Conservation (phyloP, 2,113 vertebrate species). For the Sinocyclocheilus grahami region DNA sequence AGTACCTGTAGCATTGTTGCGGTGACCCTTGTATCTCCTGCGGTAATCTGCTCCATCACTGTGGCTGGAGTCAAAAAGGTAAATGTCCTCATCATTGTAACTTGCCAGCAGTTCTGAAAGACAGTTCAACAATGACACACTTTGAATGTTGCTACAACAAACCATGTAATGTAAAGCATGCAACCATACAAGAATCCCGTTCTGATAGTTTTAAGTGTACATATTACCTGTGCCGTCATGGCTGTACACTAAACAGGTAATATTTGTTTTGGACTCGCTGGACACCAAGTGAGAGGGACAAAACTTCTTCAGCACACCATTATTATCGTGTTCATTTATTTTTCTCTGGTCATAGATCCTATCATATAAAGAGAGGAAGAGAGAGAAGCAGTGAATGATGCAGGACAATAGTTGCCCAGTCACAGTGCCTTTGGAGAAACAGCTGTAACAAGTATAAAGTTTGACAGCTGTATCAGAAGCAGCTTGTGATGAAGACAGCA, state of each 20-base stretch:
- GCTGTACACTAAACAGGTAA: conserved; percentile 96
- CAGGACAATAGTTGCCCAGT: not conserved
- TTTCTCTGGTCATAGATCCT: conserved; percentile 97
- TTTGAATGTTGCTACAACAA: not conserved
- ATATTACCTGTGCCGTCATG: conserved; percentile 89
- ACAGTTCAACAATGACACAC: not conserved
- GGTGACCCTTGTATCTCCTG: conserved; percentile 91
- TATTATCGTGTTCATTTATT: conserved; percentile 94
- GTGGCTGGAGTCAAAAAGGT: conserved; percentile 91
- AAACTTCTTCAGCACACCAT: conserved; percentile 94
- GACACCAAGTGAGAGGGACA: conserved; percentile 93
- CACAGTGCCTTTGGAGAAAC: not conserved
- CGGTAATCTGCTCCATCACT: conserved; percentile 89
- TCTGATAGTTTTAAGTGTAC: not conserved
- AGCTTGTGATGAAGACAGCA: not conserved
- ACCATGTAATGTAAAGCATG: not conserved
- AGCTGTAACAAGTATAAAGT: not conserved
- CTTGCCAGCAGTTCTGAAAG: conserved; percentile 88
- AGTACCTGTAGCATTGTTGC: conserved; percentile 91
- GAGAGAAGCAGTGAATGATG: not conserved
- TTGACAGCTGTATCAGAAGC: not conserved
- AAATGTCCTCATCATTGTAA: conserved; percentile 97
- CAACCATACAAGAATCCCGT: not conserved
- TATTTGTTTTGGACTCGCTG: conserved; percentile 96
- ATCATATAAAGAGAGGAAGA: not conserved